Percentiles rank a stretch among this genome's conserved stretches.
Evolutionary conservation across 2,888 invertebrate species (phyloP).

Genomic region (Drosophila koepferae): DNA sequence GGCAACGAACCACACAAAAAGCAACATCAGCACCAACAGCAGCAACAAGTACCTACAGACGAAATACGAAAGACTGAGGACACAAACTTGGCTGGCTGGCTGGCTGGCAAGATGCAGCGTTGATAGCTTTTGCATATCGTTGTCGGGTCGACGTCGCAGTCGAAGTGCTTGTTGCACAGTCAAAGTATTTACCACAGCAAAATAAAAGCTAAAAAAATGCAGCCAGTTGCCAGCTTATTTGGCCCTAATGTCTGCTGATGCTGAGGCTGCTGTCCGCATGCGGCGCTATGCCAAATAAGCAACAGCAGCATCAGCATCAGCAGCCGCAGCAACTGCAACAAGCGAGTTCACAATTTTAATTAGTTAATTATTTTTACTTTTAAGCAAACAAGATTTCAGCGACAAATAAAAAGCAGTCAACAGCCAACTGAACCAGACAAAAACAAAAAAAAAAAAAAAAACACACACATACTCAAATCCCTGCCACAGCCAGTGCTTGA

Average conservation of each 20-base stretch:
- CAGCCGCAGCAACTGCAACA: slow-evolving; percentile 34
- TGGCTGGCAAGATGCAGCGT: slow-evolving; percentile 67
- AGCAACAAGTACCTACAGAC: slow-evolving; percentile 40
- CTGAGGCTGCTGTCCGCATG: slow-evolving; percentile 22
- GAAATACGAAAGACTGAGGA: slow-evolving; percentile 69
- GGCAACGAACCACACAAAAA: slow-evolving; percentile 40
- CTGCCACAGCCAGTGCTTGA: slow-evolving; percentile 38
- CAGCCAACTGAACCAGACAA: not conserved
- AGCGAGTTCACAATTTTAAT: slow-evolving; percentile 80
- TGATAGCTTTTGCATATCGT: slow-evolving; percentile 81
- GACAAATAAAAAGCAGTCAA: slow-evolving; percentile 66
- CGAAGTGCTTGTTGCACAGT: slow-evolving; percentile 42
- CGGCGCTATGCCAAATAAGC: slow-evolving; percentile 30
- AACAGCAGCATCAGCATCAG: slow-evolving; percentile 3
- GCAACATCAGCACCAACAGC: slow-evolving; percentile 24
- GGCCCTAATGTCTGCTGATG: slow-evolving; percentile 70
- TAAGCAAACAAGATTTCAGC: slow-evolving; percentile 79
- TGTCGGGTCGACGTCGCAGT: slow-evolving; percentile 51
- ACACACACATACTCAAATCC: slow-evolving; percentile 31
- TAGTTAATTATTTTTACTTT: slow-evolving; percentile 82
- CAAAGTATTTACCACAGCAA: slow-evolving; percentile 72
- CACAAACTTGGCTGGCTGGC: slow-evolving; percentile 52
- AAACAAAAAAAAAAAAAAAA: not conserved
- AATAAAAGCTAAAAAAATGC: slow-evolving; percentile 29
- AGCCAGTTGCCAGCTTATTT: slow-evolving; percentile 75